These are phyloP conservation scores for Vanessa atalanta DNA, from an alignment of 1,140 invertebrate species.

Conservation along the genomic window DNA sequence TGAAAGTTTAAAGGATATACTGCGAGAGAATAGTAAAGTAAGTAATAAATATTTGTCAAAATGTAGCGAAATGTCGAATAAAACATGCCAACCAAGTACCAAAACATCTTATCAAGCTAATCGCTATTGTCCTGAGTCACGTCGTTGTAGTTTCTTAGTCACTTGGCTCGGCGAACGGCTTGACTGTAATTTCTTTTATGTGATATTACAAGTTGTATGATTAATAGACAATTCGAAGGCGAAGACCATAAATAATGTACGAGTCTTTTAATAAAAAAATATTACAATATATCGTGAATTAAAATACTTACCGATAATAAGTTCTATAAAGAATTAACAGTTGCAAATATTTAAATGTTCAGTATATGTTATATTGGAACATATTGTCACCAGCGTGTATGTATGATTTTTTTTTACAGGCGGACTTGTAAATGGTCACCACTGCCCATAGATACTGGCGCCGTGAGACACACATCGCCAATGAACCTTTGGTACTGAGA, in stretches of 20 bases:
- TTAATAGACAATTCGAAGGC: not conserved
- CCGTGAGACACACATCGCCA: no score
- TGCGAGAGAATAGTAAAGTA: not conserved
- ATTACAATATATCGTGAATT: not conserved
- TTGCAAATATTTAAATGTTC: no score
- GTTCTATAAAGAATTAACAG: no score
- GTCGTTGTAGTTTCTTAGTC: not conserved
- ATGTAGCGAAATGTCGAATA: not conserved
- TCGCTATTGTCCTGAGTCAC: slow-evolving; percentile 8
- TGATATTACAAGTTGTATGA: not conserved
- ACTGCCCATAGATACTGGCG: no score
- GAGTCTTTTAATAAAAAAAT: not conserved
- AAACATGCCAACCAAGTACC: not conserved
- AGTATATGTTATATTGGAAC: no score
- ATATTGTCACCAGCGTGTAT: no score
- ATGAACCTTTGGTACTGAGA: no score
- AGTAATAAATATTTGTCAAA: slow-evolving; percentile 3
- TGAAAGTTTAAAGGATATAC: not conserved
- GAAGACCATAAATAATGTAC: not conserved
- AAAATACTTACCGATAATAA: no score
- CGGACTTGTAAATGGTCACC: no score
- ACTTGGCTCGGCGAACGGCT: slow-evolving; percentile 5
- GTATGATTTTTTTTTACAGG: no score
- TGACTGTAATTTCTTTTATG: not conserved
- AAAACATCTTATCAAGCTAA: slow-evolving; percentile 8